Evolutionary conservation across 2,797 vertebrate species (phyloP).

Genomic region (Streptopelia turtur): DNA sequence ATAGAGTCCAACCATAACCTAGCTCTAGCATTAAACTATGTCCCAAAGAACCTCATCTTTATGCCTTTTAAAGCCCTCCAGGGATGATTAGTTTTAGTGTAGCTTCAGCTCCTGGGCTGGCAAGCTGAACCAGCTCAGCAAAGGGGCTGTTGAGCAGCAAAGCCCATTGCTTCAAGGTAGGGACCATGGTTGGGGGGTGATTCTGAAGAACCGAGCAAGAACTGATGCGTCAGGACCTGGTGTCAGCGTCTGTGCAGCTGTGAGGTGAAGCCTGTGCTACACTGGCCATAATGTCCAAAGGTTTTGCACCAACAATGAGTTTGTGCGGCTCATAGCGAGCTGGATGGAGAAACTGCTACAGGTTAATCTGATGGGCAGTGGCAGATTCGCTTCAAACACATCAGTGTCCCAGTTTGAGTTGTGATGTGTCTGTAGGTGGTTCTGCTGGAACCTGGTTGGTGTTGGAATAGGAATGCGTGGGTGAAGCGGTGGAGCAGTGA

Average conservation of each 20-base stretch:
- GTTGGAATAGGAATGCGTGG: background rate
- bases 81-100: background rate
- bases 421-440: background rate
- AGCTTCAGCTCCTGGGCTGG: background rate
- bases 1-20: too few species aligned
- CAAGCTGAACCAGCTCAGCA: background rate
- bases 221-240: background rate
- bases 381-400: background rate
- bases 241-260: background rate
- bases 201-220: too few species aligned
- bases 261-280: accelerated
- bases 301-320: background rate
- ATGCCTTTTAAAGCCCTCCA: too few species aligned
- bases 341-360: background rate
- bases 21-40: too few species aligned
- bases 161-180: background rate
- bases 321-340: background rate
- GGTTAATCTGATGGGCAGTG: background rate
- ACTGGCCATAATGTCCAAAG: accelerated
- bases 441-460: background rate
- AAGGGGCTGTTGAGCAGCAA: background rate
- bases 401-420: background rate
- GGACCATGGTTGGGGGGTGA: accelerated
- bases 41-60: too few species aligned
- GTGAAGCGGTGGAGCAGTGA: background rate